phyloP scores from a whole-genome alignment of 2,113 vertebrate species.

The Actinemys pallida region DNA sequence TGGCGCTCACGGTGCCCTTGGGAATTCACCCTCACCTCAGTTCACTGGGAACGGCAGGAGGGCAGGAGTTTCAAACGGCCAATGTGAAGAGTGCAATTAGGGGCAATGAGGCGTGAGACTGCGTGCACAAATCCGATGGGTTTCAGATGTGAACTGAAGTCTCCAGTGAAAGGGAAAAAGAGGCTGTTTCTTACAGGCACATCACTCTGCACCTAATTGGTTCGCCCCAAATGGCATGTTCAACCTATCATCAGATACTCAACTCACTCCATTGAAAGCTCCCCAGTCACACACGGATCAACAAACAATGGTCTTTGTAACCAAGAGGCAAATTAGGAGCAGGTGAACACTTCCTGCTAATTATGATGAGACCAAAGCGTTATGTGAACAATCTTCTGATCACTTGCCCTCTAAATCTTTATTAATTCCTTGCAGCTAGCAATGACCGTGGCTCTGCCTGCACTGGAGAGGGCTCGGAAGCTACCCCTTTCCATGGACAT shows the following conservation, averaged over 20 bases:
- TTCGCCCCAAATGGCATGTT: not conserved
- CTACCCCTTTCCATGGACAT: not conserved
- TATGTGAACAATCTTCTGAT: not conserved
- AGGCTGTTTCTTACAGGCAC: not conserved
- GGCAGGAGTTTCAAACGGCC: not conserved
- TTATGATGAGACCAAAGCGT: not conserved
- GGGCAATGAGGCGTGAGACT: not conserved
- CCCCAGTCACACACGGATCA: not conserved
- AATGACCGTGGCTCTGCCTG: not conserved
- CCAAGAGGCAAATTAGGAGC: not conserved
- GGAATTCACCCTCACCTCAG: not conserved
- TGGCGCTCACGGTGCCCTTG: not conserved
- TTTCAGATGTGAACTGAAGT: not conserved
- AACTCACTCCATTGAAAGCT: not conserved
- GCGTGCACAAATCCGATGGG: not conserved
- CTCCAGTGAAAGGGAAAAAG: not conserved
- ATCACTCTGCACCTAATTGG: not conserved
- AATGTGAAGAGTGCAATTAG: not conserved
- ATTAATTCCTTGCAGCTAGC: not conserved
- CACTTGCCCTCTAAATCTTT: not conserved
- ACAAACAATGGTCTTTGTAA: not conserved
- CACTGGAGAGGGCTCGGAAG: not conserved
- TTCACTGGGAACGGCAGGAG: not conserved
- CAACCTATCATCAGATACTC: not conserved
- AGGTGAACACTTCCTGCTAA: not conserved